Evolutionary conservation across 2,888 invertebrate genomes (phyloP), one percentile per base, ranked within the genome.

Genomic region (Baccha elongata): DNA sequence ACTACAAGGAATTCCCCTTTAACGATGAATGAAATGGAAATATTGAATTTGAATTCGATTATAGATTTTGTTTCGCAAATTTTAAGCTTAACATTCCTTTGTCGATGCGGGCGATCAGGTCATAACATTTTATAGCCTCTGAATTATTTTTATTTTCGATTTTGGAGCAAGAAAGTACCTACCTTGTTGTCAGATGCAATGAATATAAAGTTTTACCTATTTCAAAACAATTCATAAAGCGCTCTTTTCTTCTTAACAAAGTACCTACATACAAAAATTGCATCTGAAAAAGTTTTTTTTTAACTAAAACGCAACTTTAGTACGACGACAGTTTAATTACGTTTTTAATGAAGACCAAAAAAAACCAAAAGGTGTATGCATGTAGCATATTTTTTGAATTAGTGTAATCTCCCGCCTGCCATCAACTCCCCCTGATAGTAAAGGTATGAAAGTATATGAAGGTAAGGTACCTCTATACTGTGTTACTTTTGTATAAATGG

Each of bases 1-100:
- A 83, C 69, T 71, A 42, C 26, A 50, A 73, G 78, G 78, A 83
- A 55, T 83, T 64, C 64, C 55, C 83, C 72, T 37, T 29, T 55
- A 11, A 60, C 55, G 48, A 50, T 83, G 67, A 76, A 83, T 81
- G 55, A 60, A 60, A 44, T 50, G 68, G 52, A 68, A 83, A 78
- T 83, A 83, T 83, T 83, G 78, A 83, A 83, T 83, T 78, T 64
- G 78, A 83, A 83, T 83, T 76, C 50, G 72, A 83, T 83, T 76
- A 83, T 76, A 72, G 83, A 76, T 83, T 76, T 76, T 50, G 72
- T 53, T 44, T 62, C 44, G 53, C 13, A 68, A 72, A 64, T 55
- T 68, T 58, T 42, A 55, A 42, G 7, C 60, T 17, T 21, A 68
- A 64, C 46, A 42, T 72, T 50, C 72, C 67, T 72, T 76, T 72